Conservation (phyloP, 37 sponge, comb jelly and placozoan species). For the Agelas oroides region DNA sequence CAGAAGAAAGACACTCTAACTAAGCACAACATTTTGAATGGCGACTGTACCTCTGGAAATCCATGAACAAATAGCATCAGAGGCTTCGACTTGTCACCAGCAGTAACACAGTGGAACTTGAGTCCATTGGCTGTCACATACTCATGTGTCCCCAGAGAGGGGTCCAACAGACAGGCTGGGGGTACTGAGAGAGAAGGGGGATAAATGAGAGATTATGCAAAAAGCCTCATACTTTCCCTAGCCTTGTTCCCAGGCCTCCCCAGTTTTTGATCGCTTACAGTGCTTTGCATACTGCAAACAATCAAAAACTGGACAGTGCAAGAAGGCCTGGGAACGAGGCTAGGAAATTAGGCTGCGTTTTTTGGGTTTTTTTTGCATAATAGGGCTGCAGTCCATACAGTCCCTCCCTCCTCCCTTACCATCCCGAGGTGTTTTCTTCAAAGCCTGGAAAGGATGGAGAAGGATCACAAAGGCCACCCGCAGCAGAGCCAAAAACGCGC, state of each 20-base stretch:
- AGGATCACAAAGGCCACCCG: constrained; percentile 3
- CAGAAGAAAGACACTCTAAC: background rate
- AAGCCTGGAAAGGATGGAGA: constrained; percentile 42
- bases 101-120: constrained; percentile 71
- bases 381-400: too few species aligned
- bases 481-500: background rate
- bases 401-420: constrained; percentile 15
- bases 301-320: too few species aligned
- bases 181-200: background rate
- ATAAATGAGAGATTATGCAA: background rate
- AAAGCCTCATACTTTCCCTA: background rate
- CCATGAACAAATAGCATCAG: constrained; percentile 52
- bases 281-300: too few species aligned
- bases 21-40: too few species aligned
- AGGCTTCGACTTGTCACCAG: constrained; percentile 59
- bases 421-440: constrained; percentile 59
- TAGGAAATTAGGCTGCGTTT: too few species aligned
- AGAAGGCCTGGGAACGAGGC: too few species aligned
- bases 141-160: constrained; percentile 56
- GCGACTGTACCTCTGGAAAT: background rate
- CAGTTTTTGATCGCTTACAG: too few species aligned
- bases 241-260: too few species aligned
- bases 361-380: too few species aligned
- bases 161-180: constrained; percentile 56
- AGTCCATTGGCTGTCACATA: constrained; percentile 68